Base-by-base conservation (phyloP, 2,797 vertebrate genomes). In the Pteropus rufus region DNA sequence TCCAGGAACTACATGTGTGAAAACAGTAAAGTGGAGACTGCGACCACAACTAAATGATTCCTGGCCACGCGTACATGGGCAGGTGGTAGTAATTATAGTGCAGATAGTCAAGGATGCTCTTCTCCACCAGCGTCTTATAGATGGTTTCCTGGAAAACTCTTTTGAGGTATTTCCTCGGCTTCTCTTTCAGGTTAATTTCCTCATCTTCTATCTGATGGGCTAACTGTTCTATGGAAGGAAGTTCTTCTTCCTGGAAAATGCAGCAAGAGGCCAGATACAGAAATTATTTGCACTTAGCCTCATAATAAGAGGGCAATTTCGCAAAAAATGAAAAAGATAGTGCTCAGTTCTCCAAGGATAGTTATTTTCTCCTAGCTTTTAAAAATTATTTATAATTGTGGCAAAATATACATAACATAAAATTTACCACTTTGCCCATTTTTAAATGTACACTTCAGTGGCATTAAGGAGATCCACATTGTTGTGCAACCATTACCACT, bases 51-150 rank as follows among this genome's bases (percentile, higher is more conserved):
- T 97, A 98, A 72, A 97, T 83, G 69, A 98, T 98, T 36, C 98
- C 98, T 0, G 99, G 98, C 94, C 95, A 97, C 3, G 98, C 98
- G 65, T 99, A 99, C 99, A 99, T 99, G 88, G 99, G 99, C 96
- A 99, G 98, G 93, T 99, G 99, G 98, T 99, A 98, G 3, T 97
- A 97, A 98, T 99, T 99, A 97, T 98, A 99, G 96, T 96, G 98
- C 95, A 99, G 98, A 88, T 98, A 99, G 90, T 98, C 98, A 3
- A 99, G 98, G 3, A 99, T 82, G 36, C 98, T 97, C 56, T 93
- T 98, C 95, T 99, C 99, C 93, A 99, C 82, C 75, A 98, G 96
- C 0, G 81, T 65, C 77, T 97, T 97, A 52, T 95, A 98, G 91
- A 98, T 96, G 7, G 82, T 95, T 9, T 98, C 95, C 65, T 96